These are phyloP conservation scores for Serilophus lunatus DNA, from an alignment of 2,113 vertebrate genomes.

Conservation along the genomic window DNA sequence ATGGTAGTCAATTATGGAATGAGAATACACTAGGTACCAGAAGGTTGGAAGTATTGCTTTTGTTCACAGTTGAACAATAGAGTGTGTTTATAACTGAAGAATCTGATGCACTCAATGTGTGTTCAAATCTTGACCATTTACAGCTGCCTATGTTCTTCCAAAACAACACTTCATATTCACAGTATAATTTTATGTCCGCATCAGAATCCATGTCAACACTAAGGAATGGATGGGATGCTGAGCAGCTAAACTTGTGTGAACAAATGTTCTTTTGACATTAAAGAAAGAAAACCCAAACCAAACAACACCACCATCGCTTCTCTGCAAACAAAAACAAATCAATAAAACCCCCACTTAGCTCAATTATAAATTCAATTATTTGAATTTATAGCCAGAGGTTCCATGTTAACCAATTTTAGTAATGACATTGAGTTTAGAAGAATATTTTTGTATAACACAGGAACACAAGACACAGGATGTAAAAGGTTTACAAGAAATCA, in stretches of 20 bases:
- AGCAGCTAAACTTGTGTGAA: background rate
- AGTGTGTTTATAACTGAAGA: background rate
- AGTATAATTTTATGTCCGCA: background rate
- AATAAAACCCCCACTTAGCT: accelerated
- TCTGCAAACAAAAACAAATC: background rate
- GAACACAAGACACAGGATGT: background rate
- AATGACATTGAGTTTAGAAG: background rate
- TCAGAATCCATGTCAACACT: background rate
- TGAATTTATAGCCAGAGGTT: background rate
- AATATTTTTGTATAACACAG: background rate
- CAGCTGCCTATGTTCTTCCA: background rate
- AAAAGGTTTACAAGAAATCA: background rate
- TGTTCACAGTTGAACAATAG: background rate
- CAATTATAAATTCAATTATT: too few relatives aligned
- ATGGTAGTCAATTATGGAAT: background rate
- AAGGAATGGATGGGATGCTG: background rate
- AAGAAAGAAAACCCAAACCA: background rate
- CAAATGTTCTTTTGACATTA: background rate
- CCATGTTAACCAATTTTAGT: background rate
- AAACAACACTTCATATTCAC: background rate
- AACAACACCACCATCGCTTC: background rate
- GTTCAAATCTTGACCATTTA: background rate
- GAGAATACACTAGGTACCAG: background rate
- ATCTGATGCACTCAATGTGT: background rate
- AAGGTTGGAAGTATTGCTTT: background rate